Conservation (phyloP, 1,140 invertebrate genomes). For the Aphelinus certus region DNA sequence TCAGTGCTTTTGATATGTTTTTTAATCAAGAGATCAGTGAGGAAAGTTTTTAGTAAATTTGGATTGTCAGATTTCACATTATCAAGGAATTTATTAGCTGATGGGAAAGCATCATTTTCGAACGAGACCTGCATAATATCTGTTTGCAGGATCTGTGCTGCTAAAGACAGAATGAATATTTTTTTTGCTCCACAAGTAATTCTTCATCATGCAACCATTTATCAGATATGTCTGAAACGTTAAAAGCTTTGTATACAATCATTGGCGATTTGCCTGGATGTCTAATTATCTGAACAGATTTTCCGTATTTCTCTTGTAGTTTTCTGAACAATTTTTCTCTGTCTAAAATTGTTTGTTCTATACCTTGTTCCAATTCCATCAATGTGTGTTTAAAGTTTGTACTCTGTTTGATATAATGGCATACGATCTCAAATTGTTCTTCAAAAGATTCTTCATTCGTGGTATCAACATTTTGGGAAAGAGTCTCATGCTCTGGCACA, state of each 20-base stretch:
- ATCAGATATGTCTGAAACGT: slow-evolving; percentile 22
- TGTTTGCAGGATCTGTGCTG: background rate
- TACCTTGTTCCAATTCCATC: slow-evolving; percentile 22
- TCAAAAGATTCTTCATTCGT: background rate
- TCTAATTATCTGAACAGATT: slow-evolving; percentile 18
- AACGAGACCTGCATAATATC: slow-evolving; percentile 18
- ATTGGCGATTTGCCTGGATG: slow-evolving; percentile 21
- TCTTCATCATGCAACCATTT: slow-evolving; percentile 4
- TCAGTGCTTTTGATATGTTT: slow-evolving; percentile 13
- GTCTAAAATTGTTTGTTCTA: background rate
- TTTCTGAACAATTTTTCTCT: slow-evolving; percentile 8
- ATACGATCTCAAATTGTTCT: slow-evolving; percentile 7
- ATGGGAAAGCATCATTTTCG: slow-evolving; percentile 22
- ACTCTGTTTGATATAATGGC: slow-evolving; percentile 30
- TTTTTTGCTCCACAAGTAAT: slow-evolving; percentile 7
- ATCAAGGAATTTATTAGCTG: slow-evolving; percentile 32
- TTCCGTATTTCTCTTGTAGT: slow-evolving; percentile 26
- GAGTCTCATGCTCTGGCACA: background rate
- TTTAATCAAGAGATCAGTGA: slow-evolving; percentile 1
- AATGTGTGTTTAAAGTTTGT: slow-evolving; percentile 24
- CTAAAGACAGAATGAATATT: background rate
- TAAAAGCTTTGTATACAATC: slow-evolving; percentile 21
- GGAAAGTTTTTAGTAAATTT: slow-evolving; percentile 19
- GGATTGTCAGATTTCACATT: slow-evolving; percentile 35
- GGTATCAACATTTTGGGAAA: background rate